phyloP scores from a whole-genome alignment of 2,888 invertebrate species.

The Ichneumoninae sp. region DNA sequence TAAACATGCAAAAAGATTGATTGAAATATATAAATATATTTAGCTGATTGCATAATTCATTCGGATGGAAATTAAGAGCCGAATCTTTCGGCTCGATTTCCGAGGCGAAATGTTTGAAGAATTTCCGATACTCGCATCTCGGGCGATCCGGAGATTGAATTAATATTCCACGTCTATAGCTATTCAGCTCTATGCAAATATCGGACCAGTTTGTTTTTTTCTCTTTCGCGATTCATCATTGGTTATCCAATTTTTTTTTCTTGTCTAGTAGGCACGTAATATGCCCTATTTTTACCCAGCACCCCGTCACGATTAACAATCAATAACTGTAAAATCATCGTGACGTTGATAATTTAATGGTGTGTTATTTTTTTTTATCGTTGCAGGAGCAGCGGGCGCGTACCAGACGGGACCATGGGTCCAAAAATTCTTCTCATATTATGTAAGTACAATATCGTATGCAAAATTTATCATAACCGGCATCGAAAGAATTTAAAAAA shows the following conservation, averaged over 20 bases:
- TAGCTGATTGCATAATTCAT: conserved; percentile 33
- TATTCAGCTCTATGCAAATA: conserved; percentile 54
- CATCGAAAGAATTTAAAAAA: not conserved
- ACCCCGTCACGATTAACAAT: not conserved
- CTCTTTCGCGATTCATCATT: not conserved
- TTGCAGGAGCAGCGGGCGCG: conserved; percentile 78
- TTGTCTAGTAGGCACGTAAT: not conserved
- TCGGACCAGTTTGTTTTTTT: conserved; percentile 17
- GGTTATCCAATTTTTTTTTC: conserved; percentile 2
- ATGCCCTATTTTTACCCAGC: not conserved
- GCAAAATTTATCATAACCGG: not conserved
- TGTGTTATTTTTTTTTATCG: conserved; percentile 59
- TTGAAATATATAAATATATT: not conserved
- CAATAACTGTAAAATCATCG: not conserved
- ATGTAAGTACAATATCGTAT: conserved; percentile 76
- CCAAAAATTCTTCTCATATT: conserved; percentile 76
- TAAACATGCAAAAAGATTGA: not conserved
- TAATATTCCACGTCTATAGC: conserved; percentile 39
- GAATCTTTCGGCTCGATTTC: conserved; percentile 13
- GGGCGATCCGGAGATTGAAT: conserved; percentile 40
- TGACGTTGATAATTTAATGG: conserved; percentile 24
- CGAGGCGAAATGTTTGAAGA: conserved; percentile 40
- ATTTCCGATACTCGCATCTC: conserved; percentile 52
- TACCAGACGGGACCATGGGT: conserved; percentile 76
- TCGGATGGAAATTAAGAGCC: conserved; percentile 43